phyloP scores from a whole-genome alignment of 2,797 vertebrate genomes.

The Enteromius viviparus region DNA sequence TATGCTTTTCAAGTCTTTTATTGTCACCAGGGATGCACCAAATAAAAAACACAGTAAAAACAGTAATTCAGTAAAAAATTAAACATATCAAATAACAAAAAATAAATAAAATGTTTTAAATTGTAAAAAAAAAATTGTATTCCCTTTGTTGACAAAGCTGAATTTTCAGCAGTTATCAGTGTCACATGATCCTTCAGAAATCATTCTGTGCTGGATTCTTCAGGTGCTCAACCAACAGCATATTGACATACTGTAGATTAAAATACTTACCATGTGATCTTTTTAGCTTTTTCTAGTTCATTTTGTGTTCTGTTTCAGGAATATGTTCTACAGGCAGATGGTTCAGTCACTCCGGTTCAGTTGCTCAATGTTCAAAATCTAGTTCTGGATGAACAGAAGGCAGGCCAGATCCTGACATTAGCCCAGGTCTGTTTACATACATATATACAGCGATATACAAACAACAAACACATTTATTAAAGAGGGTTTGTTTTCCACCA shows the following conservation, averaged over 20 bases:
- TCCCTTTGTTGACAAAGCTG: background rate
- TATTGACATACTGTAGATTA: background rate
- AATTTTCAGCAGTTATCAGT: background rate
- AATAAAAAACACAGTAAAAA: background rate
- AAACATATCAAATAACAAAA: background rate
- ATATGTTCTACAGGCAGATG: conserved; percentile 81
- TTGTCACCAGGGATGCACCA: background rate
- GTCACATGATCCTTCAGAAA: background rate
- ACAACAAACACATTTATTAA: background rate
- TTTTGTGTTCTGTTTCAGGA: conserved; percentile 67
- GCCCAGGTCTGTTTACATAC: conserved; percentile 33
- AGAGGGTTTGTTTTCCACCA: background rate
- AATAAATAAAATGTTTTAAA: too few species aligned
- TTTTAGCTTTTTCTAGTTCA: background rate
- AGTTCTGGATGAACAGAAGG: conserved; percentile 82
- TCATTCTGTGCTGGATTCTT: background rate
- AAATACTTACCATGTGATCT: background rate
- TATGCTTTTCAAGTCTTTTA: background rate
- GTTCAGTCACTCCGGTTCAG: conserved; percentile 76
- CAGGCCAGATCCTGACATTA: conserved; percentile 77
- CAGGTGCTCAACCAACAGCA: background rate
- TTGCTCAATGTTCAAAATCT: conserved; percentile 78
- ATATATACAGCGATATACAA: background rate
- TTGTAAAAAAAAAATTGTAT: background rate
- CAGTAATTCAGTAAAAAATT: background rate